Conservation (phyloP, 1,140 invertebrate species). For the Tetramorium simillimum region DNA sequence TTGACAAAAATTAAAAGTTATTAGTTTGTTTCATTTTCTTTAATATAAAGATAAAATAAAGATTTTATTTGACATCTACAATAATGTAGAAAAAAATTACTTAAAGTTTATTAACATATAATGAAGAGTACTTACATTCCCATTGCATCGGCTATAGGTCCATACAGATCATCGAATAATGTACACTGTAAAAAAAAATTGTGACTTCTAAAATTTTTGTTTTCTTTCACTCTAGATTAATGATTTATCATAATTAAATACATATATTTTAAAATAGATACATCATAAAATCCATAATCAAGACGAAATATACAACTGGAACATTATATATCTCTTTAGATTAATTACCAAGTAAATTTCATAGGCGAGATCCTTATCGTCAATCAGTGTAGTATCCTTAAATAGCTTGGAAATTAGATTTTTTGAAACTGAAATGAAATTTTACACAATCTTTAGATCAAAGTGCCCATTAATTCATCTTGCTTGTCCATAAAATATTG, state of each 20-base stretch:
- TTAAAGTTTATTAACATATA: slow-evolving; percentile 44
- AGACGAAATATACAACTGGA: slow-evolving; percentile 79
- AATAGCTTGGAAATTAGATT: slow-evolving; percentile 87
- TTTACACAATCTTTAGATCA: slow-evolving; percentile 24
- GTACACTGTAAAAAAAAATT: slow-evolving; percentile 71
- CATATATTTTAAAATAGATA: not conserved
- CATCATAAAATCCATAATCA: slow-evolving; percentile 24
- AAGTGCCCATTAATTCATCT: slow-evolving; percentile 3
- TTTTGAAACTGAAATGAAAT: slow-evolving; percentile 67
- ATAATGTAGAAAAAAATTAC: not conserved
- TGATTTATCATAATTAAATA: slow-evolving; percentile 10
- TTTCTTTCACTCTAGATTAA: not conserved
- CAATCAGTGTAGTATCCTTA: slow-evolving; percentile 90
- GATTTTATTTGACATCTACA: not conserved
- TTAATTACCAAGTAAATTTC: slow-evolving; percentile 91
- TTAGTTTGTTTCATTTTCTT: not conserved
- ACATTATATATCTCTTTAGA: slow-evolving; percentile 28
- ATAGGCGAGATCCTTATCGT: slow-evolving; percentile 89
- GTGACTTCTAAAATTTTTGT: not conserved
- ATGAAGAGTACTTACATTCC: slow-evolving; percentile 87
- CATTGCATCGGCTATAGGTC: slow-evolving; percentile 90
- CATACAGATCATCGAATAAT: slow-evolving; percentile 86
- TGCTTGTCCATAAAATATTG: slow-evolving; percentile 15
- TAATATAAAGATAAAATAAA: not conserved
- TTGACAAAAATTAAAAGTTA: slow-evolving; percentile 8